phyloP scores from a whole-genome alignment of 1,140 invertebrate species.

The Chrysoperla carnea region DNA sequence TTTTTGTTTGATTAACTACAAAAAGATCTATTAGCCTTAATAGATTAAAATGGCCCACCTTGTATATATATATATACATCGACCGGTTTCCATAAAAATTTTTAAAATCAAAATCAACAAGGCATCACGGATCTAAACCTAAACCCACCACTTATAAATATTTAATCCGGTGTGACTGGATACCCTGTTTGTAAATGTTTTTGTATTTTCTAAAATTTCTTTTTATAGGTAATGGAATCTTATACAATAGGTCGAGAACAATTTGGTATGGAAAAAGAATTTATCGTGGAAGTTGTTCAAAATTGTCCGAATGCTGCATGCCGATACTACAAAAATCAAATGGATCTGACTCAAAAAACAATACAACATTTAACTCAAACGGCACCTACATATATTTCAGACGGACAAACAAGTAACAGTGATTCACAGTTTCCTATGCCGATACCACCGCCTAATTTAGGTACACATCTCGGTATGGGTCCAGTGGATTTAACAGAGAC shows the following conservation, averaged over 20 bases:
- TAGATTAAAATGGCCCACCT: too few species aligned
- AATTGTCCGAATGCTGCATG: constrained; percentile 73
- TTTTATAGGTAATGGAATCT: constrained; percentile 51
- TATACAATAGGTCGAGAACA: constrained; percentile 71
- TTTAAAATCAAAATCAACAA: too few species aligned
- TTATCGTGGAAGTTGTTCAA: constrained; percentile 71
- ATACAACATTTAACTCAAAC: constrained; percentile 24
- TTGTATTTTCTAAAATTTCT: too few species aligned
- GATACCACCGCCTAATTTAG: constrained; percentile 8
- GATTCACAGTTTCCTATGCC: constrained; percentile 13
- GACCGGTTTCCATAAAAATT: too few species aligned
- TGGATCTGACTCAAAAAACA: constrained; percentile 45
- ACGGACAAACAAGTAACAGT: constrained; percentile 13
- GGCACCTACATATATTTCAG: constrained; percentile 17
- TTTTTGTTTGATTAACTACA: too few species aligned
- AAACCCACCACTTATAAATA: too few species aligned
- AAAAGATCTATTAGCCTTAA: too few species aligned
- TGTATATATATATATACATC: too few species aligned
- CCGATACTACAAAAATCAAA: constrained; percentile 67
- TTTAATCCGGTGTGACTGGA: too few species aligned
- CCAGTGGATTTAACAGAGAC: constrained; percentile 18
- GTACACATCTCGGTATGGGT: constrained; percentile 12
- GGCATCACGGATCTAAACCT: too few species aligned
- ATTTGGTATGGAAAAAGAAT: constrained; percentile 80
- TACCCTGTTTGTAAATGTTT: too few species aligned